phyloP scores from a whole-genome alignment of 2,797 vertebrate genomes.

The Cryptoblepharus egeriae region DNA sequence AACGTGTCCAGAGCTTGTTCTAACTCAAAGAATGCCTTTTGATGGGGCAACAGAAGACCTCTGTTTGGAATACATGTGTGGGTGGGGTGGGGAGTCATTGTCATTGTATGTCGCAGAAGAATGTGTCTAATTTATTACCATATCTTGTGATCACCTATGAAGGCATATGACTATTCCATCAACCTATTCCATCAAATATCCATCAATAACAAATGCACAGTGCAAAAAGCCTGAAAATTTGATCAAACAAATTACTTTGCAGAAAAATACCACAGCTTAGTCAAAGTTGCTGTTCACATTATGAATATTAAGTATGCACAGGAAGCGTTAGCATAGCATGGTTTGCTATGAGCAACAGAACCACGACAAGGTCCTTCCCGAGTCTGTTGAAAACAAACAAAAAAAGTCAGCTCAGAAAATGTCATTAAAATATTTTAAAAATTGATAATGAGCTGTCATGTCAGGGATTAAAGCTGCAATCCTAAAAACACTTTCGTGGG shows the following conservation, averaged over 20 bases:
- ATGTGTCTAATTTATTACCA: no score
- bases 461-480: neutral
- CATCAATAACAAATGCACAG: neutral
- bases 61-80: no score
- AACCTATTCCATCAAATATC: neutral
- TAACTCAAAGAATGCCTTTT: no score
- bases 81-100: no score
- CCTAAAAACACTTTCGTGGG: no score
- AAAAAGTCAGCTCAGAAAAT: neutral
- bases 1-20: no score
- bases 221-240: neutral
- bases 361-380: slow-evolving; percentile 12
- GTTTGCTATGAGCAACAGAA: slow-evolving; percentile 49
- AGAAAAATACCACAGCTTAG: neutral
- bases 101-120: no score
- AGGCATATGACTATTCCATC: neutral
- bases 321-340: slow-evolving; percentile 35
- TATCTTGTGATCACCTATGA: neutral
- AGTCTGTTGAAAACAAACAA: neutral
- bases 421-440: no score
- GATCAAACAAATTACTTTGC: neutral
- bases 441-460: neutral
- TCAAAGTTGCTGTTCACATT: neutral
- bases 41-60: no score
- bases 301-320: neutral